Base-by-base conservation (phyloP, 2,888 invertebrate genomes). In the Odontothrips loti region DNA sequence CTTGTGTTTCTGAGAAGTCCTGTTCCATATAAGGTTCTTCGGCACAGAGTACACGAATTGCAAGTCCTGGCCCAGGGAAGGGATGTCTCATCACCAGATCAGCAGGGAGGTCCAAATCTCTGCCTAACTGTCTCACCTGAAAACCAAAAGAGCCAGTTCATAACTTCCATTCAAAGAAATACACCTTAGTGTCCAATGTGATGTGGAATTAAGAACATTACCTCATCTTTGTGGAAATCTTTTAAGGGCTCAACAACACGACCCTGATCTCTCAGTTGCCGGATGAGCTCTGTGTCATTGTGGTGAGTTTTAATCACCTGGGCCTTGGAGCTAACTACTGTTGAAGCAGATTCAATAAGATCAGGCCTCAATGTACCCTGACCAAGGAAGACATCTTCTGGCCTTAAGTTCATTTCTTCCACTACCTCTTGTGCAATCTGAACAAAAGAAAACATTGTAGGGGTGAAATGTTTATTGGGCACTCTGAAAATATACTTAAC, bases 181-280 rank as follows among this genome's bases (percentile, higher is more conserved):
- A 79, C 27, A 3, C 4, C 47, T 29, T 79, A 58, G 4, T n/a
- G 20, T 58, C 47, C 68, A 15, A 47, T 4, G 43, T 75, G 8
- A 15, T 17, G 15, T 11, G 29, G 9, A 47, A 48, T 51, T 63
- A 78, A 20, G 27, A 79, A 20, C 82, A 81, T 82, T 82, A 94
- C 96, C 91, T 99, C 99, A 87, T 99, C 99, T 90, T 99, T 99
- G 88, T 99, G 99, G 87, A 99, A 99, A 89, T 99, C 99, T 88
- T 94, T 94, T 82, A 99, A 90, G n/a, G 99, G 99, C 88, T 99
- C 99, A 17, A 99, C 94, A 29, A 99, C 98, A 81, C 96, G 90
- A 17, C 98, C 85, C 86, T 89, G 86, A 47, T 88, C 88, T 82
- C 92, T 85, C 75, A 88, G 89, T 85, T 91, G 90, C 82, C 98